Percentiles rank a stretch among this genome's conserved stretches.
Evolutionary conservation across 2,797 vertebrate species (phyloP).

Genomic region (Clarias platycephalus): DNA sequence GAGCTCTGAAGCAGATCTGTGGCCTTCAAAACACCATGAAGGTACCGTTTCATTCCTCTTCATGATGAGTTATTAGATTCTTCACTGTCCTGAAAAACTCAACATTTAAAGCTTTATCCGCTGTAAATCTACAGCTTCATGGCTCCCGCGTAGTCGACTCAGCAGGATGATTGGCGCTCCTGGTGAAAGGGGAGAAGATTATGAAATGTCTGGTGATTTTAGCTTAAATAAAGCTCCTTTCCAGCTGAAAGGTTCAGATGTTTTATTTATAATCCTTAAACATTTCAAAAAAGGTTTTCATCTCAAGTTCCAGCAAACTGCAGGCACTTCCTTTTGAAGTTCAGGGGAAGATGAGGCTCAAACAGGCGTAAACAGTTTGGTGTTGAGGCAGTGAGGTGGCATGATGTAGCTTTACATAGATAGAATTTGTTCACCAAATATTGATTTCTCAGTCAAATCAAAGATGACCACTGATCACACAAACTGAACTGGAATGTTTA

Average conservation of each 20-base stretch:
- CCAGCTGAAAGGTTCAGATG: neutral
- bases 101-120: neutral
- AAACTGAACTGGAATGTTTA: too few species aligned
- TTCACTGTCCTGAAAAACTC: neutral
- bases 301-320: too few species aligned
- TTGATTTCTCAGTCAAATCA: too few species aligned
- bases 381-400: neutral
- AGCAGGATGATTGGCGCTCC: neutral
- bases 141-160: neutral
- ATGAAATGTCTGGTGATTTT: too few species aligned
- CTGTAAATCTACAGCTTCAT: neutral
- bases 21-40: conserved; percentile 85
- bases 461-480: too few species aligned
- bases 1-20: conserved; percentile 90
- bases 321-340: too few species aligned
- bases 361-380: neutral
- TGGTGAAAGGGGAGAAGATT: neutral
- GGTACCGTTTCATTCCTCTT: conserved; percentile 64
- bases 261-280: too few species aligned
- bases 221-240: too few species aligned
- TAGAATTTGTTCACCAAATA: too few species aligned
- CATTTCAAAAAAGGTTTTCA: too few species aligned
- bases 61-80: neutral
- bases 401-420: too few species aligned
- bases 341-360: too few species aligned